phyloP scores from a whole-genome alignment of 2,797 vertebrate genomes.

The Synaphobranchus kaupii region DNA sequence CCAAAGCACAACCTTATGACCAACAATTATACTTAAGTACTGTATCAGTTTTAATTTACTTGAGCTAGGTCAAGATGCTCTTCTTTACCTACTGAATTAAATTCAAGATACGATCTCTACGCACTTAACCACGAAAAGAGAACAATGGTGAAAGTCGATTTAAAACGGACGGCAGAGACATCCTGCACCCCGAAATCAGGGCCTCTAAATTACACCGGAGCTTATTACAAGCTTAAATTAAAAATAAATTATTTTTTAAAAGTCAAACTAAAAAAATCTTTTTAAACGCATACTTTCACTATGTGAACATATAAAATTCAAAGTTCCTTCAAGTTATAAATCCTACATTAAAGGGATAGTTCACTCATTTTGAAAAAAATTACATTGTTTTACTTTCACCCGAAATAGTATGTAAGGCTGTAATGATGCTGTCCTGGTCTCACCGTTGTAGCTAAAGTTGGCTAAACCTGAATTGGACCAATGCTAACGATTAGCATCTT shows the following conservation, averaged over 20 bases:
- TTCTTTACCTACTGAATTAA: not conserved
- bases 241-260: not conserved
- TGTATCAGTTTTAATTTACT: not conserved
- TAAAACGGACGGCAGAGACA: not conserved
- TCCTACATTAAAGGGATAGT: too few relatives aligned
- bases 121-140: not conserved
- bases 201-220: too few relatives aligned
- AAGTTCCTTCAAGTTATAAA: too few relatives aligned
- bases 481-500: too few relatives aligned
- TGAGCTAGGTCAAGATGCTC: not conserved
- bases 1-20: not conserved
- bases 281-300: not conserved
- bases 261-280: not conserved
- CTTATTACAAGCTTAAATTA: too few relatives aligned
- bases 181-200: not conserved
- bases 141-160: not conserved
- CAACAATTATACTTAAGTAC: not conserved
- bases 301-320: not conserved
- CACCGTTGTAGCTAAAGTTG: too few relatives aligned
- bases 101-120: not conserved
- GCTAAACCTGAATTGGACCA: too few relatives aligned
- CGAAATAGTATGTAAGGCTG: too few relatives aligned
- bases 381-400: too few relatives aligned
- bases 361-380: too few relatives aligned
- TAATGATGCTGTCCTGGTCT: too few relatives aligned